phyloP scores from a whole-genome alignment of 2,113 vertebrate species.

The Crotalus helleri region DNA sequence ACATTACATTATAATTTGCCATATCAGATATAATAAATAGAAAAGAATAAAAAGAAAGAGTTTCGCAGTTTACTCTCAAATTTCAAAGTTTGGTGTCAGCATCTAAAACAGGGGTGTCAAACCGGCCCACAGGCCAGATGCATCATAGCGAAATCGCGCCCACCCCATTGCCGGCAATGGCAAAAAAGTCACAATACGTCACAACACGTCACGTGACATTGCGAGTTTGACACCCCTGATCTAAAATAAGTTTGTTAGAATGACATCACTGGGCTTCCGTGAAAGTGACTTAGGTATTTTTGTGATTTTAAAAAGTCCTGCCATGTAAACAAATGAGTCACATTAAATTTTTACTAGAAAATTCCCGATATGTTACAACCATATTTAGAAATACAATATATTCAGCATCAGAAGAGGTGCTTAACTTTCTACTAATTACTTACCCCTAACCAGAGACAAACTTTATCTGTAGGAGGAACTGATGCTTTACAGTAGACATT shows the following conservation, averaged over 20 bases:
- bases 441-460: conserved; percentile 98
- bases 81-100: neutral
- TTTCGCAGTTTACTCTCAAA: neutral
- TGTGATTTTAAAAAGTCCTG: neutral
- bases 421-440: conserved; percentile 64
- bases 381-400: neutral
- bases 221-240: too few relatives aligned
- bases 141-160: too few relatives aligned
- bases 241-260: neutral
- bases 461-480: conserved; percentile 94
- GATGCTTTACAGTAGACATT: conserved; percentile 96
- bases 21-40: neutral
- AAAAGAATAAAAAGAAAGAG: neutral
- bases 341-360: neutral
- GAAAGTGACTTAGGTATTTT: neutral
- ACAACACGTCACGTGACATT: too few relatives aligned
- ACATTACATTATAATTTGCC: neutral
- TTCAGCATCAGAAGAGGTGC: neutral
- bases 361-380: neutral
- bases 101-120: neutral
- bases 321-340: neutral
- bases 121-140: too few relatives aligned
- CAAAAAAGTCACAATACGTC: too few relatives aligned
- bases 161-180: too few relatives aligned
- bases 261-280: neutral